Base-by-base conservation (phyloP, 2,113 vertebrate genomes). In the Etheostoma spectabile region DNA sequence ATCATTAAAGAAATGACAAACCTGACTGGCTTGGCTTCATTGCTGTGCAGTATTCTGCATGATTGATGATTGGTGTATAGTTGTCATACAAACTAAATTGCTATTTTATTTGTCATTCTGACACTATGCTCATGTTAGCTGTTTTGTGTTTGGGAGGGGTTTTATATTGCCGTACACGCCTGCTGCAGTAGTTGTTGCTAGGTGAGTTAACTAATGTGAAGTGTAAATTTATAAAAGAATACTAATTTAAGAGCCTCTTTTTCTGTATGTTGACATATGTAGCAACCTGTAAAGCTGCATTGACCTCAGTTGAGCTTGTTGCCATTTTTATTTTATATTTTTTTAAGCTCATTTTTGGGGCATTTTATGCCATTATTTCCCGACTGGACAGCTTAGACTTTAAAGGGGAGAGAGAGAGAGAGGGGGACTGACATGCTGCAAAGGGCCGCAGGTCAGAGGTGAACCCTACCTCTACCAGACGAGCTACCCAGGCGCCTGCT, bases 1-100 rank as follows among this genome's bases (percentile, higher is more conserved):
- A 80, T 84, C 52, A 66, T 74, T 30, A 19, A 45, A 59, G 14
- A 51, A 74, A 52, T 57, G 16, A 22, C 15, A 18, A 21, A 11
- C 13, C 48, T 55, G 24, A 24, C 15, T 57, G 42, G 15, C 62
- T 65, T 42, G 59, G 30, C 35, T 49, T 30, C 5, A 18, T 46
- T 70, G 27, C 3, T 2, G 24, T 52, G 51, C 22, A 45, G 38
- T 15, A 35, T 21, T 22, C 61, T 19, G 18, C 45, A 48, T 48
- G 19, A 63, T 83, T 38, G 70, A 18, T 74, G 51, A 51, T 24
- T 21, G 19, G 16, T 64, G 21, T 57, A 13, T 52, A 21, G 21
- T 70, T 65, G 30, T n/a, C 13, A 48, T 46, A 14, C 52, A 38
- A 16, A 56, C 5, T 53, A 16, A 72, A 57, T 6, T n/a, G 4